Evolutionary conservation across 2,797 vertebrate genomes (phyloP), one percentile per base, ranked within the genome.

Genomic region (Florisuga fusca): DNA sequence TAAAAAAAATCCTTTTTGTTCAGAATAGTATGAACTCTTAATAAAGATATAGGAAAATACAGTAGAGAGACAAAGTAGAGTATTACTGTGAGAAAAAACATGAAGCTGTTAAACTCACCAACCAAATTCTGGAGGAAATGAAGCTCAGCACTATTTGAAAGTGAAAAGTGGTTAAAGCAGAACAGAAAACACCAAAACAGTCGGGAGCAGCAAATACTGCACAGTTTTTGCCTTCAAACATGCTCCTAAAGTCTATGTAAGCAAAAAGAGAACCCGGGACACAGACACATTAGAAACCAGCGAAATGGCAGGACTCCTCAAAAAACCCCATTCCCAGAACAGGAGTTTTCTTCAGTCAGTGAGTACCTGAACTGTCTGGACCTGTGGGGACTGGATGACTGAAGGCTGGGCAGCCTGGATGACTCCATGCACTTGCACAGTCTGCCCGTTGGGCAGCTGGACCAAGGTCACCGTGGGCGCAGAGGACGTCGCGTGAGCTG

Each of bases 341-440:
- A 87, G 25, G 91, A 66, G 97, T 96, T 67, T 50, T 94, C 91
- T 96, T 92, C 95, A 54, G 76, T 75, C 67, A 95, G 97, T 41
- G 38, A 41, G 38, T 97, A 99, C 99, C 98, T 99, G 99, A 82
- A 99, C 99, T 57, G 99, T 98, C 96, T 99, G 99, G 93, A 99
- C 98, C 93, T 99, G 99, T 72, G 99, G 99, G 79, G 99, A 99
- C 97, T 99, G 99, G 97, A 99, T 99, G 95, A 99, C 99, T 18
- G 99, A 99, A 19, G 99, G 99, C 97, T 99, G 99, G 75, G 99
- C 99, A 22, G 99, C 98, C 97, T 99, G 99, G 97, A 99, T 99
- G 95, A 99, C 99, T 31, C 99, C 99, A 50, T 99, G 99, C 93
- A 99, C 99, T 97, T 99, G 99, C 91, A 99, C 99, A 0, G 99